Percentiles rank a stretch among this genome's conserved stretches.
Conservation (phyloP, 2,888 invertebrate genomes). For the Ormyrus pomaceus region DNA sequence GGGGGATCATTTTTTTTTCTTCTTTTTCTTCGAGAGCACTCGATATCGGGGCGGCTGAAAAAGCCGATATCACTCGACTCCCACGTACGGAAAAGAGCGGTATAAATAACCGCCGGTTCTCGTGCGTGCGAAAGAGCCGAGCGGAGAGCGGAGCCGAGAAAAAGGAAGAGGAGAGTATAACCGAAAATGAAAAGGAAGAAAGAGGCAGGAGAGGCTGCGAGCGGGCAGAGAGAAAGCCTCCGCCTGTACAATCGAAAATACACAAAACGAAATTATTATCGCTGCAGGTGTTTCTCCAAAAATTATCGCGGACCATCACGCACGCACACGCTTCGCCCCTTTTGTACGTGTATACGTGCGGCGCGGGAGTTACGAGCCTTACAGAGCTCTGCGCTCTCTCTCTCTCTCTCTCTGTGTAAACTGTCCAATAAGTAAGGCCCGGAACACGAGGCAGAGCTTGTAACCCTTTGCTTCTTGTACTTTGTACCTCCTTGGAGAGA, state of each 20-base stretch:
- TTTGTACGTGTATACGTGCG: background rate
- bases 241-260: conserved; percentile 50
- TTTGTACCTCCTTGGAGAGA: conserved; percentile 57
- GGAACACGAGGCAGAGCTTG: conserved; percentile 66
- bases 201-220: background rate
- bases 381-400: background rate
- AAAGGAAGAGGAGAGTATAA: background rate
- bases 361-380: conserved; percentile 48
- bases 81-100: background rate
- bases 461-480: conserved; percentile 67
- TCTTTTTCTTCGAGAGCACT: conserved; percentile 1
- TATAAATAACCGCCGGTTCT: background rate
- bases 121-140: conserved; percentile 9
- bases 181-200: conserved; percentile 20
- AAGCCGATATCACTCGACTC: conserved; percentile 25
- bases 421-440: conserved; percentile 74
- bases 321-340: background rate
- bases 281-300: conserved; percentile 53
- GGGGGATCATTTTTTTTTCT: background rate
- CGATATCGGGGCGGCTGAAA: background rate
- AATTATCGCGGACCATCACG: conserved; percentile 48
- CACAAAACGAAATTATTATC: conserved; percentile 55
- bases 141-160: background rate
- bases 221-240: background rate
- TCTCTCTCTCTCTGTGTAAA: conserved; percentile 65